These are phyloP conservation scores for Lepidothrix coronata DNA, from an alignment of 2,113 vertebrate genomes.

Conservation along the genomic window DNA sequence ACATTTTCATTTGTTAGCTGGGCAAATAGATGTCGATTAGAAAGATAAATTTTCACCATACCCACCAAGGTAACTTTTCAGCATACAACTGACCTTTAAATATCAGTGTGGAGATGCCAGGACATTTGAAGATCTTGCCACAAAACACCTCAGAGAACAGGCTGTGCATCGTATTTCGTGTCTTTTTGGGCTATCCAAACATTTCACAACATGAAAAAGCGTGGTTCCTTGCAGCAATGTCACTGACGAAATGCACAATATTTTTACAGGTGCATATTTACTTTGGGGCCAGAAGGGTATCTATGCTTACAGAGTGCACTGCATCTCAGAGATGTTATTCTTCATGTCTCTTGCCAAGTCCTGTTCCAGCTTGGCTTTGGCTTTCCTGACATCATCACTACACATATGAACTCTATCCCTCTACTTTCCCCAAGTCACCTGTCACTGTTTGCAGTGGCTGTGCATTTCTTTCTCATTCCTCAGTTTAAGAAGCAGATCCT, in stretches of 20 bases:
- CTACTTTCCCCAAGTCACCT: neutral
- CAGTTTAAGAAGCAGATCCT: neutral
- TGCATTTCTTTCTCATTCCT: neutral
- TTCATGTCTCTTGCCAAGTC: neutral
- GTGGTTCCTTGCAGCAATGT: neutral
- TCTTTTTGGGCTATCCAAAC: neutral
- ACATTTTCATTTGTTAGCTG: neutral
- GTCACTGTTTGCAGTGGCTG: neutral
- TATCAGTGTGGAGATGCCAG: accelerated
- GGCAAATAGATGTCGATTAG: neutral
- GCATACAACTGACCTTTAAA: neutral
- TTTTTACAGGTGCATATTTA: neutral
- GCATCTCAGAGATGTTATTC: neutral
- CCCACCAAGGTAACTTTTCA: neutral
- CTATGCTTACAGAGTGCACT: accelerated
- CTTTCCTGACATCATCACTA: neutral
- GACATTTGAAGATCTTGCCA: neutral
- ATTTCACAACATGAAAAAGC: neutral
- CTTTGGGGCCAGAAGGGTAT: neutral
- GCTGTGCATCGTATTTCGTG: neutral
- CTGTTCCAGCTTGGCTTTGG: neutral
- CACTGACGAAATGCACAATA: neutral
- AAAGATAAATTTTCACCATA: neutral
- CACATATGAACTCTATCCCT: neutral
- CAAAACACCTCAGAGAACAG: neutral